Percentiles rank a stretch among this genome's conserved stretches.
These are phyloP conservation scores for Tipula confusa DNA, from an alignment of 2,888 invertebrate species.

Conservation along the genomic window DNA sequence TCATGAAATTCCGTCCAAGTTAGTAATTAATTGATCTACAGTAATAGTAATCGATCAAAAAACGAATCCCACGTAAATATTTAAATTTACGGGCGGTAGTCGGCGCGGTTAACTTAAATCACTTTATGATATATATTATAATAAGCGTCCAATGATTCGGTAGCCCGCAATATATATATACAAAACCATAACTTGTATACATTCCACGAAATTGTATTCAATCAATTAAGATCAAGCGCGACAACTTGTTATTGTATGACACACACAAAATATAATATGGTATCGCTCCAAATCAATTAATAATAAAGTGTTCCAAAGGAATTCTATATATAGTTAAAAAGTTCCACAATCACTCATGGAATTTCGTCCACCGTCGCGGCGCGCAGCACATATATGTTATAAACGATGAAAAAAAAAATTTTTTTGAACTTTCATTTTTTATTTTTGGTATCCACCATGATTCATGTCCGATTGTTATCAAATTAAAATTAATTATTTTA, in stretches of 20 bases:
- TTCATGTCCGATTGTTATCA: conserved; percentile 25
- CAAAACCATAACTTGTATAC: background rate
- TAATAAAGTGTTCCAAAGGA: background rate
- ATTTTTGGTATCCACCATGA: background rate
- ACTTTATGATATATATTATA: background rate
- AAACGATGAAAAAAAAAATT: background rate
- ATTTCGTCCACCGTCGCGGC: background rate
- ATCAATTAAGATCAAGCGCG: background rate
- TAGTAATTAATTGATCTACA: background rate
- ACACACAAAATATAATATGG: background rate
- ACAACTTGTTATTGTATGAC: background rate
- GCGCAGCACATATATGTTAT: background rate
- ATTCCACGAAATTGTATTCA: background rate
- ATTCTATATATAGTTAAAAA: conserved; percentile 13
- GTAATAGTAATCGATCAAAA: background rate
- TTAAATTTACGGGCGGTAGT: background rate
- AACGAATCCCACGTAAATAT: background rate
- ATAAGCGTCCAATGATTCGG: background rate
- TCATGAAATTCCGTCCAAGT: background rate
- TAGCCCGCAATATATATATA: background rate
- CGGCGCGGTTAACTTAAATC: background rate
- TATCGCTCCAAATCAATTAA: conserved; percentile 6
- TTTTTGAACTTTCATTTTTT: background rate
- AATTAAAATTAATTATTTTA: conserved; percentile 25
- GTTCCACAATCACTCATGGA: background rate